Conservation (phyloP, 2,113 vertebrate genomes). For the Forbesichthys papilliferus region DNA sequence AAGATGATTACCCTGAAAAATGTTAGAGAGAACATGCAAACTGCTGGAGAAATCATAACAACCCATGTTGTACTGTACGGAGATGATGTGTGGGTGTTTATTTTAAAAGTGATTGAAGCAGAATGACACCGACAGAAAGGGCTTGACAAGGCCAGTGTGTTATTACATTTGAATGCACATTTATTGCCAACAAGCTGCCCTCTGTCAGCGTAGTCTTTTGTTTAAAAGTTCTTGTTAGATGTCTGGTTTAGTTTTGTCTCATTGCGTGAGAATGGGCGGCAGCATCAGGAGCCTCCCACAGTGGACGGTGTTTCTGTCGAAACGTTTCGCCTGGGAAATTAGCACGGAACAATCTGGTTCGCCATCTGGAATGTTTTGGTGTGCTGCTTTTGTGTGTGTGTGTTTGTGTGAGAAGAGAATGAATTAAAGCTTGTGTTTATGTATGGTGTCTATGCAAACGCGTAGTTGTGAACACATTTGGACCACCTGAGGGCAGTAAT, state of each 20-base stretch:
- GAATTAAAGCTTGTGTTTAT: constrained; percentile 20
- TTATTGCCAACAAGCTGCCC: constrained; percentile 7
- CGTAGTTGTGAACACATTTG: constrained; percentile 30
- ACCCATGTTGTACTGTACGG: no score
- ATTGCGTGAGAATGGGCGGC: constrained; percentile 1
- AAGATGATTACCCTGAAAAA: no score
- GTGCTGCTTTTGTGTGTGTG: constrained; percentile 36
- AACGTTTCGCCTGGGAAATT: constrained; percentile 1
- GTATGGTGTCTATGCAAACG: constrained; percentile 29
- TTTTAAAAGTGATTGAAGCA: background rate
- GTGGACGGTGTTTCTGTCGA: constrained; percentile 32
- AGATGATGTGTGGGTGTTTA: no score
- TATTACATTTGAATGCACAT: background rate
- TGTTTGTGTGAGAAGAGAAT: constrained; percentile 22
- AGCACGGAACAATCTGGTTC: constrained; percentile 45
- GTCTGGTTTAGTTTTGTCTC: constrained; percentile 26
- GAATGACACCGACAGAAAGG: background rate
- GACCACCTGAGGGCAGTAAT: constrained; percentile 40
- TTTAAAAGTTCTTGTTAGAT: constrained; percentile 20
- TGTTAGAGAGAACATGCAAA: no score
- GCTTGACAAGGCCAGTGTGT: no score
- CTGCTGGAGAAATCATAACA: no score
- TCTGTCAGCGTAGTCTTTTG: constrained; percentile 12
- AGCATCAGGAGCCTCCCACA: constrained; percentile 5
- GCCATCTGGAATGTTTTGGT: constrained; percentile 54